phyloP scores from a whole-genome alignment of 2,888 invertebrate genomes.

The Nephrocerus scutellatus region DNA sequence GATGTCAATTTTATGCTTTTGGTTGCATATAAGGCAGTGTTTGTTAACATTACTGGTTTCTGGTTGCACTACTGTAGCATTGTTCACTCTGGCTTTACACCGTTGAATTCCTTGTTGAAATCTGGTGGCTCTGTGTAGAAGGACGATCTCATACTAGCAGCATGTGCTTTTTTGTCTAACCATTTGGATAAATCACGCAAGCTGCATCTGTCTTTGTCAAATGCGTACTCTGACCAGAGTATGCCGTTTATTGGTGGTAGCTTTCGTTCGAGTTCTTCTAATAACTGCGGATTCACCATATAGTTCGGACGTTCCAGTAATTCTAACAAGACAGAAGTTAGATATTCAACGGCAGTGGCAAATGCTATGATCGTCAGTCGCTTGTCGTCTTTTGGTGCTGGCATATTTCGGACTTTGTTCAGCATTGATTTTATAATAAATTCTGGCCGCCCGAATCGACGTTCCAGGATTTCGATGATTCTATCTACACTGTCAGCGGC shows the following conservation, averaged over 20 bases:
- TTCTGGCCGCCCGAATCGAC: slow-evolving; percentile 3
- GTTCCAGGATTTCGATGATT: background rate
- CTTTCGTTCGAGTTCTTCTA: slow-evolving; percentile 3
- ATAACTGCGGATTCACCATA: background rate
- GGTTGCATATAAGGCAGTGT: too few relatives aligned
- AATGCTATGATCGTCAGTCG: slow-evolving; percentile 4
- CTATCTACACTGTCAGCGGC: background rate
- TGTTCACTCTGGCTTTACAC: too few relatives aligned
- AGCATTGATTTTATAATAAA: slow-evolving; percentile 1
- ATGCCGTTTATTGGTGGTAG: slow-evolving; percentile 3
- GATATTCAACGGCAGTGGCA: slow-evolving; percentile 6
- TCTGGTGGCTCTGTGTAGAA: background rate
- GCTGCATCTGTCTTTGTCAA: background rate
- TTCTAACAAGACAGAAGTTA: slow-evolving; percentile 6
- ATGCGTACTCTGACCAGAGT: slow-evolving; percentile 2
- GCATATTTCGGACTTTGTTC: background rate
- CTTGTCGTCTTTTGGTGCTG: slow-evolving; percentile 2
- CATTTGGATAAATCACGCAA: background rate
- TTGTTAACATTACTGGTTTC: too few relatives aligned
- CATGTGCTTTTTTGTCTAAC: background rate
- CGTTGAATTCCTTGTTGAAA: background rate
- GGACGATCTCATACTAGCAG: background rate
- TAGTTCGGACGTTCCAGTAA: slow-evolving; percentile 2
- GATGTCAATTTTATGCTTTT: too few relatives aligned
- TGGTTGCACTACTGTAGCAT: too few relatives aligned